phyloP scores from a whole-genome alignment of 2,888 invertebrate genomes.

The Leptopterna dolabrata region DNA sequence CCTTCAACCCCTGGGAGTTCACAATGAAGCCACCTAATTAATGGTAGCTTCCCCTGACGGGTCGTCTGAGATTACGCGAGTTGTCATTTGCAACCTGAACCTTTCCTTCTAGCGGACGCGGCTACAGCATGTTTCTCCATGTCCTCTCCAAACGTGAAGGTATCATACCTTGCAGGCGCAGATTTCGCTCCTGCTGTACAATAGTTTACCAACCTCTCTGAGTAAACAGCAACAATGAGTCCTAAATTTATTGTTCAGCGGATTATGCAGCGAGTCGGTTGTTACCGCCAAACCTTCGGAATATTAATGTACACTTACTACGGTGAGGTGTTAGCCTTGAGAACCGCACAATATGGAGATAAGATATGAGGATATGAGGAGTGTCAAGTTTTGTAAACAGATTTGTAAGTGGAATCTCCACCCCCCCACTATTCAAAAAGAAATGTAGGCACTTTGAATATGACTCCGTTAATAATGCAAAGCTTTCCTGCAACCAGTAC shows the following conservation, averaged over 20 bases:
- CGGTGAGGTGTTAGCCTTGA: background rate
- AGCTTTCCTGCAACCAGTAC: too few relatives aligned
- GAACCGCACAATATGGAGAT: background rate
- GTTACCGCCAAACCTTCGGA: background rate
- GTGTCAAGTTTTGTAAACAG: background rate
- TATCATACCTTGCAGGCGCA: background rate
- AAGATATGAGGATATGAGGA: background rate
- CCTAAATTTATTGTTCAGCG: background rate
- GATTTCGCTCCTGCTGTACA: background rate
- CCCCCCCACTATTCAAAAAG: too few relatives aligned
- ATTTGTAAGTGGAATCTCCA: too few relatives aligned
- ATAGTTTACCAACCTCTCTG: background rate
- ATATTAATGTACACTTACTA: background rate
- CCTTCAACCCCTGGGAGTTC: slow-evolving; percentile 9
- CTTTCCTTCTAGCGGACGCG: background rate
- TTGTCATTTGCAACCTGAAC: slow-evolving; percentile 44
- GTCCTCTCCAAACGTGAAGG: background rate
- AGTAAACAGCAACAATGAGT: background rate
- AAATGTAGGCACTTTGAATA: too few relatives aligned
- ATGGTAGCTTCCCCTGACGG: slow-evolving; percentile 40
- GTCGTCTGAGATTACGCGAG: slow-evolving; percentile 39
- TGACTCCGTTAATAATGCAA: too few relatives aligned
- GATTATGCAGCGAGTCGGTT: background rate
- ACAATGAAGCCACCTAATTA: slow-evolving; percentile 49
- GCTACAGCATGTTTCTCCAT: slow-evolving; percentile 15